These are phyloP conservation scores for Holacanthella duospinosa DNA, from an alignment of 2,888 invertebrate genomes.

Conservation along the genomic window DNA sequence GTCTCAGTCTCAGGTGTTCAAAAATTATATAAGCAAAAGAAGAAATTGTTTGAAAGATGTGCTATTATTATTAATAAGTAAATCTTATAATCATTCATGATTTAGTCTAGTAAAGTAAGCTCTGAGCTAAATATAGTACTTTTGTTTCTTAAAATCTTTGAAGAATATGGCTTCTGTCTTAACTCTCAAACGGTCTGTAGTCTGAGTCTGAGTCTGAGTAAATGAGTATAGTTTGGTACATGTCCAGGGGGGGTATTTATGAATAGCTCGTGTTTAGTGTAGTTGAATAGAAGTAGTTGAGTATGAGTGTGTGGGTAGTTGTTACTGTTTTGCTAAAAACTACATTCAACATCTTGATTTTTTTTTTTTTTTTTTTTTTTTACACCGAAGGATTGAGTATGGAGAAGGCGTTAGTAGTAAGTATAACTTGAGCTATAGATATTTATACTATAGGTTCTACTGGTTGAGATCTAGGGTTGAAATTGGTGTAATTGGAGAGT, in stretches of 20 bases:
- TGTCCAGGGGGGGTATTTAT: slow-evolving; percentile 1
- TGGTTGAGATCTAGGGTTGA: neutral
- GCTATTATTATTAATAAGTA: too few relatives aligned
- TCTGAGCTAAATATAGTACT: neutral
- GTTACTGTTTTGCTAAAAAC: neutral
- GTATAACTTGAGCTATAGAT: too few relatives aligned
- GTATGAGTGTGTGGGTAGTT: slow-evolving; percentile 1
- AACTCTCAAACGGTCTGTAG: neutral
- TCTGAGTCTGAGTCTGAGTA: neutral
- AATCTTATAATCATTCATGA: too few relatives aligned
- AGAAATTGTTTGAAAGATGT: too few relatives aligned
- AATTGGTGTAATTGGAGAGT: neutral
- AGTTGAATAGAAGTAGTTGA: neutral
- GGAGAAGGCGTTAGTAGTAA: neutral
- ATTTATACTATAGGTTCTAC: too few relatives aligned
- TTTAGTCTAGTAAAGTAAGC: too few relatives aligned
- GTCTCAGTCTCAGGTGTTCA: too few relatives aligned
- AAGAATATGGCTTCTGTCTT: neutral
- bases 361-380: too few relatives aligned
- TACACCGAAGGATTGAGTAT: neutral
- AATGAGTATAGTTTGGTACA: neutral
- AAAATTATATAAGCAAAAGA: too few relatives aligned
- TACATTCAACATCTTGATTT: too few relatives aligned
- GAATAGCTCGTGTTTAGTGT: neutral
- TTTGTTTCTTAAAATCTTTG: neutral